These are phyloP conservation scores for Diaprepes abbreviatus DNA, from an alignment of 2,888 invertebrate species.

Conservation along the genomic window DNA sequence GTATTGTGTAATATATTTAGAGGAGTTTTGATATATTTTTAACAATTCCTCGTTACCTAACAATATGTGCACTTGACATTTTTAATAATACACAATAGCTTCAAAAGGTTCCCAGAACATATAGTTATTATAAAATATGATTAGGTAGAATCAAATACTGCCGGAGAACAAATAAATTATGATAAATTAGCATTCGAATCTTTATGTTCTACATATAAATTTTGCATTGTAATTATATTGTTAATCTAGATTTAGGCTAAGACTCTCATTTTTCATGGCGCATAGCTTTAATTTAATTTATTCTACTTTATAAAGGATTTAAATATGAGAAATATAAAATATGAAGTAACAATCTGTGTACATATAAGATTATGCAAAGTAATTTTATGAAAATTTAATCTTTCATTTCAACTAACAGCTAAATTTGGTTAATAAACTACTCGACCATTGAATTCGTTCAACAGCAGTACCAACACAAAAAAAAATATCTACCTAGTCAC, in stretches of 20 bases:
- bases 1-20: slow-evolving; percentile 26
- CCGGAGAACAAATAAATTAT: slow-evolving; percentile 35
- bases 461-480: too few relatives aligned
- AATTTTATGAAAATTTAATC: background rate
- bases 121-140: slow-evolving; percentile 34
- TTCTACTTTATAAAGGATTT: background rate
- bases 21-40: slow-evolving; percentile 32
- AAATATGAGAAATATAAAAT: slow-evolving; percentile 3
- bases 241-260: slow-evolving; percentile 32
- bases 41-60: slow-evolving; percentile 41
- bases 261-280: slow-evolving; percentile 6
- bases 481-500: too few relatives aligned
- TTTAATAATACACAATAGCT: slow-evolving; percentile 41
- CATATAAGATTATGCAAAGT: background rate
- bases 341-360: background rate
- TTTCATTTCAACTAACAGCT: slow-evolving; percentile 3
- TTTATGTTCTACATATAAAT: slow-evolving; percentile 38
- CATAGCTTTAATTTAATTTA: slow-evolving; percentile 1
- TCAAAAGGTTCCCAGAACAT: slow-evolving; percentile 43
- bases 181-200: slow-evolving; percentile 41
- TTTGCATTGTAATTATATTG: slow-evolving; percentile 39
- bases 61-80: slow-evolving; percentile 44
- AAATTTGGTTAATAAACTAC: too few relatives aligned
- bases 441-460: too few relatives aligned
- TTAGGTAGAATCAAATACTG: slow-evolving; percentile 27